These are phyloP conservation scores for Prunella fulvescens DNA, from an alignment of 2,113 vertebrate genomes.

Conservation along the genomic window DNA sequence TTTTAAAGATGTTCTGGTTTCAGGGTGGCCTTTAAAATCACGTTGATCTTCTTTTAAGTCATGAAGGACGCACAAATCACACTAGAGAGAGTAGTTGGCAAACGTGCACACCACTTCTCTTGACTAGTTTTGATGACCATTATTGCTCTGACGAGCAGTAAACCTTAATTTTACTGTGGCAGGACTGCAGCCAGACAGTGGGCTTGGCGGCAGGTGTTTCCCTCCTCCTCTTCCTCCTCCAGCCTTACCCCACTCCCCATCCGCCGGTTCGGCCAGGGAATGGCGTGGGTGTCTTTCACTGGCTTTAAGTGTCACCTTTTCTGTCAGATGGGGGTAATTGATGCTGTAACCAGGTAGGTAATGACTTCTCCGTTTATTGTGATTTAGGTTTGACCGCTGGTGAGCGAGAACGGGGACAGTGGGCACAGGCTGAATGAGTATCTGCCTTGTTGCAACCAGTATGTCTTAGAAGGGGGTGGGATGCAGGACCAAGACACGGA, in stretches of 20 bases:
- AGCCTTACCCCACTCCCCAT: neutral
- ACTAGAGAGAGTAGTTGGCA: neutral
- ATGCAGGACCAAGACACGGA: neutral
- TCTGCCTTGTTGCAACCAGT: neutral
- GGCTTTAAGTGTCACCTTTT: neutral
- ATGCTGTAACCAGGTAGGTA: neutral
- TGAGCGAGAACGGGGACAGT: neutral
- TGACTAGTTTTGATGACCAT: neutral
- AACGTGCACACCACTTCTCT: neutral
- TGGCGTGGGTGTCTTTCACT: neutral
- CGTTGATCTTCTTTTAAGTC: neutral
- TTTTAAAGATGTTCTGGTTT: neutral
- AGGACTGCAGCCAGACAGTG: neutral
- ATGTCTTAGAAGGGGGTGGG: neutral
- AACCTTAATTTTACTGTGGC: neutral
- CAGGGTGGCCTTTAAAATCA: neutral
- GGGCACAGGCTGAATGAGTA: neutral
- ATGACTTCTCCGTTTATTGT: neutral
- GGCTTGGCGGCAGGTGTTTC: neutral
- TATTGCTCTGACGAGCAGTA: neutral
- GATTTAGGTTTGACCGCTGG: neutral
- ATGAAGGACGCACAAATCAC: fast-evolving
- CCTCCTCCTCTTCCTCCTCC: neutral
- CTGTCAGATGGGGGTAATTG: neutral
- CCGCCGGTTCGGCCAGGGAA: neutral